Base-by-base conservation (phyloP, 2,888 invertebrate species). In the Hesperia comma region DNA sequence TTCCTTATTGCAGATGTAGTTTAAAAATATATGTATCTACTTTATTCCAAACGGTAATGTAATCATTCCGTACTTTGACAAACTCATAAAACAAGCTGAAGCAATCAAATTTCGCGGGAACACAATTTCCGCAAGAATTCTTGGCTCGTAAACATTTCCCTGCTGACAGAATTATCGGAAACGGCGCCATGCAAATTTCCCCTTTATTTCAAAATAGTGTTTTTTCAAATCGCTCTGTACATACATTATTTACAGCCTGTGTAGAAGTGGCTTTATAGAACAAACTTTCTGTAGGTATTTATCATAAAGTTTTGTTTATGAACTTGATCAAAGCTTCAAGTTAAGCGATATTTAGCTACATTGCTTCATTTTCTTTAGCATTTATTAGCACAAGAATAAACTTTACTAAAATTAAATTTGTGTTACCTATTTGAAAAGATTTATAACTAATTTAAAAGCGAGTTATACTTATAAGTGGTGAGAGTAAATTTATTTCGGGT, bases 61-160 rank as follows among this genome's bases (percentile, higher is more conserved):
- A 49, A 19, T 49, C 12, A 49, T 12, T 49, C 8, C 4, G 12
- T 49, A 10, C 49, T 19, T 19, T 19, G 49, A 49, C 49, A 49
- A 19, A 49, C 49, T 19, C 19, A 49, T 19, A 49, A 49, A 49
- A 49, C 10, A 19, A 46, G 43, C 8, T 19, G 19, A 19, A 46
- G 43, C 43, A 46, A 49, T 49, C 49, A 49, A 49, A 49, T 49
- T 49, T 17, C 19, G 49, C 19, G 49, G 49, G 49, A 46, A 46
- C 46, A 49, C 49, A 49, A 21, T 49, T 49, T 49, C 12, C 49
- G 49, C 19, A 12, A 19, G 49, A 49, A 19, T 49, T 19, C 49
- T 49, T 21, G 49, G 19, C 12, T 12, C 49, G 49, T 49, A 49
- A 49, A 49, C 49, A 49, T 49, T 49, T 49, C 49, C 19, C 49